These are phyloP conservation scores for Sebastes fasciatus DNA, from an alignment of 2,113 vertebrate species.

Conservation along the genomic window DNA sequence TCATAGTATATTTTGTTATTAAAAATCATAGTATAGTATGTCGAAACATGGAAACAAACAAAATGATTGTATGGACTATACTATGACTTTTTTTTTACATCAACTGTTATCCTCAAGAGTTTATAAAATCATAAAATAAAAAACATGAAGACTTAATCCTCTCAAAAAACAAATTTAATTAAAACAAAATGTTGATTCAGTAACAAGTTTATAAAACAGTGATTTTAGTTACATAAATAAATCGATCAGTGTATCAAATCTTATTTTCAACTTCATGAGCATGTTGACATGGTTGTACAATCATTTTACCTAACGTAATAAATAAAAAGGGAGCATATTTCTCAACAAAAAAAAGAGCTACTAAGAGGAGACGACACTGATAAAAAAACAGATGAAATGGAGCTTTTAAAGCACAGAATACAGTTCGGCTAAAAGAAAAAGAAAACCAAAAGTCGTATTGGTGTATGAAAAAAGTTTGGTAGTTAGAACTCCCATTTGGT, in stretches of 20 bases:
- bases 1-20: too few relatives aligned
- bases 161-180: slow-evolving; percentile 99
- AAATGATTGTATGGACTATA: not conserved
- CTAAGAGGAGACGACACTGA: slow-evolving; percentile 92
- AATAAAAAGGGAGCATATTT: slow-evolving; percentile 92
- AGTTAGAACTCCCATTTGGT: slow-evolving; percentile 98
- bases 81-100: not conserved
- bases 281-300: slow-evolving; percentile 97
- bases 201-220: slow-evolving; percentile 99
- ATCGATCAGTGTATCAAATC: slow-evolving; percentile 99
- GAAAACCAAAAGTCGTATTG: slow-evolving; percentile 86
- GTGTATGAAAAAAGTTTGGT: slow-evolving; percentile 94
- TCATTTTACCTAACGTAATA: slow-evolving; percentile 95
- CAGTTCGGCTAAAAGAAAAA: slow-evolving; percentile 85
- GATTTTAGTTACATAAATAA: slow-evolving; percentile 99
- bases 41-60: too few relatives aligned
- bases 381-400: slow-evolving; percentile 82
- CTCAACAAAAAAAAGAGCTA: slow-evolving; percentile 91
- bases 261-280: slow-evolving; percentile 99
- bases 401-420: slow-evolving; percentile 95
- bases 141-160: slow-evolving; percentile 75
- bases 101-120: not conserved
- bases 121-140: not conserved
- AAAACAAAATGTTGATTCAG: slow-evolving; percentile 96
- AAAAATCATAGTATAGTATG: too few relatives aligned